Evolutionary conservation across 2,113 vertebrate genomes (phyloP).

Genomic region (Tilapia sparmanii): DNA sequence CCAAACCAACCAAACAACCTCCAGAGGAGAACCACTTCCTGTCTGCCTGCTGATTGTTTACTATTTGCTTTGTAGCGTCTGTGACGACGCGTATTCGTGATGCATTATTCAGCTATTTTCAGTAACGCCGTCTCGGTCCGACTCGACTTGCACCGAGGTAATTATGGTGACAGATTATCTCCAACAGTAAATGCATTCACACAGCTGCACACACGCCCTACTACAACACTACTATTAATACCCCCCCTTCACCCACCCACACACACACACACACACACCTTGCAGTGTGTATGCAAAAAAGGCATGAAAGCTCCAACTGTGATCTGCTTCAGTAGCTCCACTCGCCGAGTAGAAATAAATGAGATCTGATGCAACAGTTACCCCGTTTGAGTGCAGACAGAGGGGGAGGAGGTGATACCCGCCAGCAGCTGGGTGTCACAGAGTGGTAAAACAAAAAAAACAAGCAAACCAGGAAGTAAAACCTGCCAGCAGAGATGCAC

Average conservation of each 20-base stretch:
- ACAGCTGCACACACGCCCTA: conserved; percentile 33
- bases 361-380: neutral
- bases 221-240: conserved; percentile 43
- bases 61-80: neutral
- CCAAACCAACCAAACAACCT: neutral
- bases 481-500: neutral
- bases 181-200: conserved; percentile 35
- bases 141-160: neutral
- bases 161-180: neutral
- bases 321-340: neutral
- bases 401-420: neutral
- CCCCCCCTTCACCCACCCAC: neutral
- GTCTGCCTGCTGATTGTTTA: neutral
- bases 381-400: neutral
- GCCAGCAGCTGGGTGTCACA: conserved; percentile 3
- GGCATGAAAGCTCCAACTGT: neutral
- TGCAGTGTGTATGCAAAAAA: conserved; percentile 14
- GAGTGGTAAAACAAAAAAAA: neutral
- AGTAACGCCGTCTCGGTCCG: neutral
- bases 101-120: neutral
- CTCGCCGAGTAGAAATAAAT: neutral
- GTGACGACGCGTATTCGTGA: neutral
- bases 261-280: neutral
- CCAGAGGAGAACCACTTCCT: neutral
- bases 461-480: conserved; percentile 46